Evolutionary conservation across 2,888 invertebrate genomes (phyloP), one percentile per base, ranked within the genome.

Genomic region (Troglohyphantes excavatus): DNA sequence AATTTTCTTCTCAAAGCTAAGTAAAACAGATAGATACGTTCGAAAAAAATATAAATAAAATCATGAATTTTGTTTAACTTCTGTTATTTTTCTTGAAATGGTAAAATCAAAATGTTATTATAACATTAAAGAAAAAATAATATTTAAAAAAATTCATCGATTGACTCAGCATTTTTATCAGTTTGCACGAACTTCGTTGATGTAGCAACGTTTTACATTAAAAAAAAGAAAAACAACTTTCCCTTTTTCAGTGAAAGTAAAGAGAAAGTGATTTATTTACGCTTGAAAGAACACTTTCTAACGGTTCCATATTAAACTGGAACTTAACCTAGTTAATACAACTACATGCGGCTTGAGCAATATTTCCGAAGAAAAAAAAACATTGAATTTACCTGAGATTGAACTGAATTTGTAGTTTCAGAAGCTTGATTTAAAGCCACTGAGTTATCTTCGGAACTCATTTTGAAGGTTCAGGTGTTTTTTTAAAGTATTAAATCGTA

Each of bases 391-490:
- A 88, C 87, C 67, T 75, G 73, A 5, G 63, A 43, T 81, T 73
- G 27, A 23, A 72, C 7, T 72, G 68, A 23, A 23, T 65, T 78
- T 73, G 73, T 19, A 59, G 29, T 68, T 75, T 65, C 81, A 39
- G 86, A 63, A 63, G 11, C 63, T n/a, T 75, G 39, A 23, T 53
- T 68, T 11, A 67, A 46, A 23, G 59, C 83, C 23, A 63, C 81
- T 27, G 73, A 17, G 72, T 79, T 87, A 23, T 65, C 87, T 67
- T 81, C 87, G 3, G 87, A 67, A 63, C 75, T 88, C 87, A 88
- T 88, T 9, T 33, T 75, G 19, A 63, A 21, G 3, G 53, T 26
- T 33, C 13, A 46, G 23, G 13, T 23, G 26, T 72, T 53, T n/a
- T n/a, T 46, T 1, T 39, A 19, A 6, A 23, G 23, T 21, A 43